phyloP scores from a whole-genome alignment of 2,113 vertebrate genomes.

The Anguilla rostrata region DNA sequence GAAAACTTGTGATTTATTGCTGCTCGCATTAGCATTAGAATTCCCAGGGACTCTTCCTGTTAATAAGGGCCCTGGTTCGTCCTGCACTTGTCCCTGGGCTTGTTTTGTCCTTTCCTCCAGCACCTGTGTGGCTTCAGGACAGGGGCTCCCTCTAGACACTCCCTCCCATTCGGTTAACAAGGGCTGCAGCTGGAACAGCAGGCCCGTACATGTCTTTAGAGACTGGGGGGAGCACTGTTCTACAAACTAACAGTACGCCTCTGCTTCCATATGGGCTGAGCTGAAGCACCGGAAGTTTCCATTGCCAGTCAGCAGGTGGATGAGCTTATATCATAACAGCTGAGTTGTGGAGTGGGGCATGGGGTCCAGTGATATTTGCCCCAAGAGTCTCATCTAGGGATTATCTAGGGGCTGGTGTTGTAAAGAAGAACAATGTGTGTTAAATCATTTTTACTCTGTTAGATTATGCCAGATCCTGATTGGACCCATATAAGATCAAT shows the following conservation, averaged over 20 bases:
- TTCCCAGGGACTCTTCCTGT: conserved; percentile 1
- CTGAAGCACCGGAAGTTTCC: neutral
- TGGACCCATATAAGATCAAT: too few species aligned
- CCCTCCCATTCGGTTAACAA: neutral
- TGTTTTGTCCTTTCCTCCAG: neutral
- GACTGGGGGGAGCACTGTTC: neutral
- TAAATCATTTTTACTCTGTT: too few species aligned
- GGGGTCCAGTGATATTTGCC: neutral
- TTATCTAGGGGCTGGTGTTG: too few species aligned
- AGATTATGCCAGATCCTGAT: too few species aligned
- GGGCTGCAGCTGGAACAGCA: neutral
- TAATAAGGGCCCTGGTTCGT: neutral
- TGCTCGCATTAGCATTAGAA: conserved; percentile 37
- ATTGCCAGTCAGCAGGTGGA: neutral
- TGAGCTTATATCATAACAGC: neutral
- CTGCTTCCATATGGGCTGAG: neutral
- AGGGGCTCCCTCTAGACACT: neutral
- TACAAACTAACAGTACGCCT: neutral
- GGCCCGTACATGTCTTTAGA: neutral
- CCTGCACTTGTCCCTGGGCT: neutral
- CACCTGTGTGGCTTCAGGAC: neutral
- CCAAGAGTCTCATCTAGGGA: too few species aligned
- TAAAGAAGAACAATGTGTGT: neutral
- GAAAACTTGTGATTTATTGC: conserved; percentile 7
- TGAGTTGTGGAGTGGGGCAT: neutral